These are phyloP conservation scores for Lepilemur septentrionalis DNA, from an alignment of 2,797 vertebrate genomes.

Conservation along the genomic window DNA sequence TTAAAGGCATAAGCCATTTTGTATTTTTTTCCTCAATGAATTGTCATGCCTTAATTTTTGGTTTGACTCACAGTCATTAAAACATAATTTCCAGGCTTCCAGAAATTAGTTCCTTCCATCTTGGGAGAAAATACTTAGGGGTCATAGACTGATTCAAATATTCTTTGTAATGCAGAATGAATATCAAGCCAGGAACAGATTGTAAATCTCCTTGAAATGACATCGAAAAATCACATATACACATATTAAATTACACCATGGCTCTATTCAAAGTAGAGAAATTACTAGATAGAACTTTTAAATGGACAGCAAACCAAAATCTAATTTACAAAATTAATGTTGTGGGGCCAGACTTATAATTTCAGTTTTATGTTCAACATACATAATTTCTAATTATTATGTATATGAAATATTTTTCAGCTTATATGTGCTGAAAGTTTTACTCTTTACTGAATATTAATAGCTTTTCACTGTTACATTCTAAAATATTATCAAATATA, in stretches of 20 bases:
- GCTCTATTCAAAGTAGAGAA: constrained; percentile 42
- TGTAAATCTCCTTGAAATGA: constrained; percentile 8
- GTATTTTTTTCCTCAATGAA: neutral
- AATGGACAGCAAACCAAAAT: constrained; percentile 49
- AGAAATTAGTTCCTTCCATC: neutral
- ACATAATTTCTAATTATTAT: constrained; percentile 55
- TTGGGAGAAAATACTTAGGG: neutral
- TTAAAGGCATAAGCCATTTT: neutral
- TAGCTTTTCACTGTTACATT: constrained; percentile 34
- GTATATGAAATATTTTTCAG: constrained; percentile 53
- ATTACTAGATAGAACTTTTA: constrained; percentile 39
- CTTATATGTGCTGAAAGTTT: constrained; percentile 41
- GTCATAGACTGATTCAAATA: neutral
- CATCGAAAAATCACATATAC: constrained; percentile 7
- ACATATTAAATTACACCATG: neutral
- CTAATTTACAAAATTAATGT: constrained; percentile 82
- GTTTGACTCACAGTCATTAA: constrained; percentile 16
- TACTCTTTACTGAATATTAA: constrained; percentile 37
- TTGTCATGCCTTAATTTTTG: constrained; percentile 27
- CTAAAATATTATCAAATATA: constrained; percentile 58
- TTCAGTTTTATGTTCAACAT: constrained; percentile 43
- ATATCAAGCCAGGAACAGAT: constrained; percentile 5
- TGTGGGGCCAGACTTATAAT: constrained; percentile 50
- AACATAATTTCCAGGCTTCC: neutral
- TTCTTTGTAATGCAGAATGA: constrained; percentile 38